These are phyloP conservation scores for Etia nguti DNA, from an alignment of 2,113 vertebrate genomes.

Conservation along the genomic window DNA sequence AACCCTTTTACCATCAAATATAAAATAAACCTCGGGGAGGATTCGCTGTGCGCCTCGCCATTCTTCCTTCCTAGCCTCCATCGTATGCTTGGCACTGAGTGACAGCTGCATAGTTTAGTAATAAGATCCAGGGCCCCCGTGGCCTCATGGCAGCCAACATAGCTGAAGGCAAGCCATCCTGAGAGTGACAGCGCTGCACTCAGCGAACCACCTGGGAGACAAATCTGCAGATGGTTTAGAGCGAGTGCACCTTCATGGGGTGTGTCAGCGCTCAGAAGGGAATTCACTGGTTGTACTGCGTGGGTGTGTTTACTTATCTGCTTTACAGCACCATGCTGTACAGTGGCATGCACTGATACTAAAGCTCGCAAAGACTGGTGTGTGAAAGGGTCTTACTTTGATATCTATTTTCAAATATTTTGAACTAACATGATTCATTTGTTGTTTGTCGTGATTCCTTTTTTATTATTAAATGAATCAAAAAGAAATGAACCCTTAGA, in stretches of 20 bases:
- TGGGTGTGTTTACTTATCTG: slow-evolving; percentile 4
- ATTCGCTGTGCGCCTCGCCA: background rate
- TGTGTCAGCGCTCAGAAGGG: background rate
- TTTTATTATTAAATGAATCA: background rate
- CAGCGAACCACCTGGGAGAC: background rate
- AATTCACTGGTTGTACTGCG: background rate
- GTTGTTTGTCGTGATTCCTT: fast-evolving
- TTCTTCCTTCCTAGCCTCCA: background rate
- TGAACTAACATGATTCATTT: background rate
- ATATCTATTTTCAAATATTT: background rate
- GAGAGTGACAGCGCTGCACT: slow-evolving; percentile 32
- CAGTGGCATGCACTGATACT: background rate
- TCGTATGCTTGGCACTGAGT: background rate
- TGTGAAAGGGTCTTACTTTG: background rate
- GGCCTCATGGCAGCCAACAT: background rate
- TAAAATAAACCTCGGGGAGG: slow-evolving; percentile 19
- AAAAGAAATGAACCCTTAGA: background rate
- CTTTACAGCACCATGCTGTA: background rate
- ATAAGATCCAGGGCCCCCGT: slow-evolving; percentile 1
- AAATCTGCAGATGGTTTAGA: background rate
- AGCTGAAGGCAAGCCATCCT: slow-evolving; percentile 28
- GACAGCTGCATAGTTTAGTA: slow-evolving; percentile 27
- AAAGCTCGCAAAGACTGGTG: background rate
- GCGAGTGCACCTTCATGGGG: background rate
- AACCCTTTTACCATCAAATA: background rate